Evolutionary conservation across 2,113 vertebrate genomes (phyloP), one percentile per base, ranked within the genome.

Genomic region (Larimichthys polyactis): DNA sequence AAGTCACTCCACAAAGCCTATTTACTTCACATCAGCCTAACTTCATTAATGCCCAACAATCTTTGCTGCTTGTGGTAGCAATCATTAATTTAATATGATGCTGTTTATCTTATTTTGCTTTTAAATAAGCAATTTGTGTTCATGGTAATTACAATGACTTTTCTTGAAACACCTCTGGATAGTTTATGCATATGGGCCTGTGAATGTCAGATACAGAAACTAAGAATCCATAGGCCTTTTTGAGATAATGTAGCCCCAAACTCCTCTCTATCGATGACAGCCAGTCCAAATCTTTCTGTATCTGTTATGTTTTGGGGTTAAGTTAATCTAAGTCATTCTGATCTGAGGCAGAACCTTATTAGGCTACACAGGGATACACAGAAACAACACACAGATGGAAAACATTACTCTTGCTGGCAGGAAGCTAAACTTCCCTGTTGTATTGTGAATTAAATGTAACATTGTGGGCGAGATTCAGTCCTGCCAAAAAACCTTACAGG

Each of bases 331-430:
- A 76, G 36, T 51, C n/a, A 32, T 66, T 87, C 52, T 76, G 80
- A 85, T 88, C 69, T 74, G 78, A 84, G 7, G 79, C 59, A 81
- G 67, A 86, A 67, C 87, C 88, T 80, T 91, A 84, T 88, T 81
- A 87, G 88, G 89, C 24, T 24, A 24, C 24, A 24, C 24, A 24
- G 63, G 58, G 77, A 90, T 73, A 75, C 76, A 76, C 71, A 73
- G 64, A 71, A 91, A 89, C 75, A 86, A 81, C 77, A 71, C 83
- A 82, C 90, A 92, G 78, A 90, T 93, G 94, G 91, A 88, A 92
- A 76, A 63, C 55, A 92, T 93, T 91, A 91, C 60, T 68, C 51
- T 24, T 63, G 16, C 69, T 93, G 92, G 90, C 91, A 90, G 84
- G 78, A 91, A 81, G 81, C 79, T 83, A 58, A 2, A 79, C 75